Percentiles rank a stretch among this genome's conserved stretches.
phyloP scores from a whole-genome alignment of 2,888 invertebrate species.

The Lottia gigantea region DNA sequence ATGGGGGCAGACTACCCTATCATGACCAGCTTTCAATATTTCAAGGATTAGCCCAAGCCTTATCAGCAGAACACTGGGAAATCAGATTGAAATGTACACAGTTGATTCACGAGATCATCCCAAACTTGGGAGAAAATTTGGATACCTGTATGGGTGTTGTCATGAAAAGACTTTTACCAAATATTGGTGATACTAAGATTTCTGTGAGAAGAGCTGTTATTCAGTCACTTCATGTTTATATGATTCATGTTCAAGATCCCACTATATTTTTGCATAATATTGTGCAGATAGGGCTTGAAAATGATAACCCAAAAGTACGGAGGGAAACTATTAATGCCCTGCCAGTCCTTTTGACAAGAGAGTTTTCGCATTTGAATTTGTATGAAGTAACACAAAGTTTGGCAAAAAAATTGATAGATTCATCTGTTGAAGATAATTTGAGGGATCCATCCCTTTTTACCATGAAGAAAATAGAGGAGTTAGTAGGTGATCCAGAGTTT shows the following conservation, averaged over 20 bases:
- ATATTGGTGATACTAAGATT: slow-evolving; percentile 65
- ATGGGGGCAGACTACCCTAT: slow-evolving; percentile 63
- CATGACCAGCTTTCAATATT: slow-evolving; percentile 61
- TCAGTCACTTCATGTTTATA: slow-evolving; percentile 69
- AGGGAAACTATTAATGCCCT: slow-evolving; percentile 68
- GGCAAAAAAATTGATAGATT: slow-evolving; percentile 59
- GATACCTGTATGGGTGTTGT: slow-evolving; percentile 67
- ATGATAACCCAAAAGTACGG: slow-evolving; percentile 59
- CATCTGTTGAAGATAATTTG: slow-evolving; percentile 59
- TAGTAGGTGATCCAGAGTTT: slow-evolving; percentile 67
- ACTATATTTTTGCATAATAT: slow-evolving; percentile 66
- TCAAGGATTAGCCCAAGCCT: slow-evolving; percentile 64
- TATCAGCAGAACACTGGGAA: slow-evolving; percentile 69
- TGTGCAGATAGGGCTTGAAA: slow-evolving; percentile 67
- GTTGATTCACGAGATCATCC: slow-evolving; percentile 64
- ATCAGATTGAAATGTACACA: slow-evolving; percentile 69
- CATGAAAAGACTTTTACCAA: slow-evolving; percentile 65
- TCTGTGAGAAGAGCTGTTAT: slow-evolving; percentile 66
- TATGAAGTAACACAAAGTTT: slow-evolving; percentile 64
- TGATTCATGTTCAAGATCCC: slow-evolving; percentile 68
- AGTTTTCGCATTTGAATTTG: slow-evolving; percentile 67
- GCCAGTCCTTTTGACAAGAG: slow-evolving; percentile 68
- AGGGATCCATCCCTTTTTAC: slow-evolving; percentile 62
- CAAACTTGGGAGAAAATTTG: slow-evolving; percentile 61
- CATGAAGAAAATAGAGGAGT: slow-evolving; percentile 65